These are phyloP conservation scores for Psix sp. DNA, from an alignment of 1,140 invertebrate species.

Conservation along the genomic window DNA sequence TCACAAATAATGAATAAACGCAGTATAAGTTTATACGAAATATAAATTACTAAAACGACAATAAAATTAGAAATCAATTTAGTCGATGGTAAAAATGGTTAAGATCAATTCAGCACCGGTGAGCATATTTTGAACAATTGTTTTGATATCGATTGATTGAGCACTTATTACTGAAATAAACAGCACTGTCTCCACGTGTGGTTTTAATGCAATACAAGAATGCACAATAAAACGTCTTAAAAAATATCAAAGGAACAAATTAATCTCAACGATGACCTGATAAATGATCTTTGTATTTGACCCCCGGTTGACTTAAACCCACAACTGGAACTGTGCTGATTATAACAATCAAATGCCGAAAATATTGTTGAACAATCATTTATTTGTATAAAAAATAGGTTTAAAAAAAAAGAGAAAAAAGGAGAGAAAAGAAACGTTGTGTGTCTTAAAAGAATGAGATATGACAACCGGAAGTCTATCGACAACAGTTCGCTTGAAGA, in stretches of 20 bases:
- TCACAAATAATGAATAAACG: too few relatives aligned
- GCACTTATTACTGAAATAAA: conserved; percentile 45
- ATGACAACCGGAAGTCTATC: not conserved
- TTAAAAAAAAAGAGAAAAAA: not conserved
- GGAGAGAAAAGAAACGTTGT: not conserved
- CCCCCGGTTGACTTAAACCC: conserved; percentile 19
- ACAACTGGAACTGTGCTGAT: conserved; percentile 34
- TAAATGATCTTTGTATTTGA: conserved; percentile 22
- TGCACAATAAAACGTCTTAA: not conserved
- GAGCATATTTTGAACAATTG: conserved; percentile 32
- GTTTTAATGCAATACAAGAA: conserved; percentile 22
- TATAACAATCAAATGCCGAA: conserved; percentile 42
- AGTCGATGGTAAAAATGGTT: not conserved
- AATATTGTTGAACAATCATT: conserved; percentile 50
- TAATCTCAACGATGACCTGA: conserved; percentile 25
- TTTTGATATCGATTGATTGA: conserved; percentile 32
- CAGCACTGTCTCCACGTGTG: conserved; percentile 35
- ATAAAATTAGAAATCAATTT: conserved; percentile 5
- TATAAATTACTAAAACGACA: too few relatives aligned
- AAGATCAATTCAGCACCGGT: conserved; percentile 1
- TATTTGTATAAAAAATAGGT: not conserved
- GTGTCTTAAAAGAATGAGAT: not conserved
- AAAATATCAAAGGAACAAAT: conserved; percentile 35
- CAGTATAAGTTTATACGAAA: too few relatives aligned
- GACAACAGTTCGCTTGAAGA: conserved; percentile 2